phyloP scores from a whole-genome alignment of 2,888 invertebrate genomes.

The Neocrepidodera transversa region DNA sequence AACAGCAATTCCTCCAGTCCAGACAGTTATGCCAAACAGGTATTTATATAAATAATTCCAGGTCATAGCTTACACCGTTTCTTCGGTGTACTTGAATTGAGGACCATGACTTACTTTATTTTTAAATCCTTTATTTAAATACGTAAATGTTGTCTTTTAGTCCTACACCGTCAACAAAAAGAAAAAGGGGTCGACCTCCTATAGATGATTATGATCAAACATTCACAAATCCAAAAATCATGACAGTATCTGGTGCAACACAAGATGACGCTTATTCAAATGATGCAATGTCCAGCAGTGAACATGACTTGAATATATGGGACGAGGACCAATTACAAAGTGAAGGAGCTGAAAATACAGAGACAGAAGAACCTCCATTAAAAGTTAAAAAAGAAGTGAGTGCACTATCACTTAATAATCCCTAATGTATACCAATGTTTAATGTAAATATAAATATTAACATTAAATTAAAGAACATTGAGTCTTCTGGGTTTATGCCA shows the following conservation, averaged over 20 bases:
- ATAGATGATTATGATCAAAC: constrained; percentile 66
- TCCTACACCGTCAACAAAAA: constrained; percentile 57
- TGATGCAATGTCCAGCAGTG: constrained; percentile 59
- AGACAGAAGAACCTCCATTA: constrained; percentile 50
- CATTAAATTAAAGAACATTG: no score
- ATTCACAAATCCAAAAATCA: constrained; percentile 64
- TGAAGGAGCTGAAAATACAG: constrained; percentile 50
- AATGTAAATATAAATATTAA: no score
- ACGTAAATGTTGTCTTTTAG: constrained; percentile 31
- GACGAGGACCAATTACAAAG: constrained; percentile 56
- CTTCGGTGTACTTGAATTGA: no score
- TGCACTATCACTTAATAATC: neutral
- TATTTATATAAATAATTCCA: neutral
- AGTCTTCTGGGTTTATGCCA: no score
- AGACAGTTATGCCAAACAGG: constrained; percentile 57
- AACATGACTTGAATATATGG: constrained; percentile 58
- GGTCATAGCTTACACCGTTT: neutral
- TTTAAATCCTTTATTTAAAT: neutral
- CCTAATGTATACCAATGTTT: no score
- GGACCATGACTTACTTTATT: no score
- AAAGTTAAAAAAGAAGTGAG: constrained; percentile 54
- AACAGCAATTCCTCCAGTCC: constrained; percentile 57
- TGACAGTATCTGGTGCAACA: constrained; percentile 58
- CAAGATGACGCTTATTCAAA: constrained; percentile 58
- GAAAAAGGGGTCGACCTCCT: constrained; percentile 73